Conservation (phyloP, 2,797 vertebrate species). For the Micropoecilia bifurca region DNA sequence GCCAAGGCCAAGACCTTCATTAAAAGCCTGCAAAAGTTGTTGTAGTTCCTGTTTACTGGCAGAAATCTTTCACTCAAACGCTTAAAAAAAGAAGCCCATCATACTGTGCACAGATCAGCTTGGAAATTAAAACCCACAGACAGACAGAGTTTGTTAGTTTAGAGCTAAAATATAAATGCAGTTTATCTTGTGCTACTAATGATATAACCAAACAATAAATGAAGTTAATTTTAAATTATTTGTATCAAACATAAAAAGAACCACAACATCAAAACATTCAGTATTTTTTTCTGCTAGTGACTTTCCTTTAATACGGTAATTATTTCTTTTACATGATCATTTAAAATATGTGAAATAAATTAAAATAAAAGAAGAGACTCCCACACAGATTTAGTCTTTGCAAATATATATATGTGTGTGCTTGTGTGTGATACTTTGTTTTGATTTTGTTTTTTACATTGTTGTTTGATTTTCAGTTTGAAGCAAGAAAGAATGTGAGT, state of each 20-base stretch:
- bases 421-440: neutral
- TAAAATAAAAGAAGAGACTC: neutral
- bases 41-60: slow-evolving; percentile 45
- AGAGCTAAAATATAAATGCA: neutral
- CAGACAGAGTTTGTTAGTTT: neutral
- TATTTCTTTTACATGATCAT: neutral
- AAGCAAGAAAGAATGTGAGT: neutral
- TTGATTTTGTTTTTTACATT: neutral
- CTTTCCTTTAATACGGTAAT: neutral
- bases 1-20: slow-evolving; percentile 45
- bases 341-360: neutral
- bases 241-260: neutral
- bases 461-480: neutral
- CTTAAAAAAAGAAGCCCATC: neutral
- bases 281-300: neutral
- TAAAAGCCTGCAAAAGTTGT: slow-evolving; percentile 36
- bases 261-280: neutral
- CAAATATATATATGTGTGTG: neutral
- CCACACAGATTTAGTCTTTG: neutral
- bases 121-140: neutral
- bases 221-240: neutral
- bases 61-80: slow-evolving; percentile 11
- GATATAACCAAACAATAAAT: neutral
- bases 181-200: no score
- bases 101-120: neutral